Conservation (phyloP, 2,888 invertebrate species). For the Erannis defoliaria region DNA sequence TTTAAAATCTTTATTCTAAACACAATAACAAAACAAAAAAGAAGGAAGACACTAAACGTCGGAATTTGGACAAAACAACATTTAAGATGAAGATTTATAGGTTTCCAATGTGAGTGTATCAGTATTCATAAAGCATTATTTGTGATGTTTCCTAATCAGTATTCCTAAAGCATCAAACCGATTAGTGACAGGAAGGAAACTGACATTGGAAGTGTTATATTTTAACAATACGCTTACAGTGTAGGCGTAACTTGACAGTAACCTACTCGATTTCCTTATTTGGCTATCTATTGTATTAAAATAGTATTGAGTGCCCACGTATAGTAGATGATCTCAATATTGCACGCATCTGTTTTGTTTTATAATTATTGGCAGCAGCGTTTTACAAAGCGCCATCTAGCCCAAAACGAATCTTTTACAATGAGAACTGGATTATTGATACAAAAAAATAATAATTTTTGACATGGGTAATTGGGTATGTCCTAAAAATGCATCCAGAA, state of each 20-base stretch:
- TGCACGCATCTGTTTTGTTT: background rate
- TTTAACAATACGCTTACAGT: background rate
- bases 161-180: slow-evolving; percentile 1
- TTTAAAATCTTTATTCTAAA: slow-evolving; percentile 14
- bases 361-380: no score
- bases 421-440: no score
- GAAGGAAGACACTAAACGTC: slow-evolving; percentile 7
- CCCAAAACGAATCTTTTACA: no score
- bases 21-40: slow-evolving; percentile 8
- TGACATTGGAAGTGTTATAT: background rate
- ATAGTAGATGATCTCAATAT: background rate
- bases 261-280: slow-evolving; percentile 4
- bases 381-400: no score
- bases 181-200: slow-evolving; percentile 20
- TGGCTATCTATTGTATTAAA: slow-evolving; percentile 7
- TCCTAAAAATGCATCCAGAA: no score
- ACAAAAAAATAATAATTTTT: no score
- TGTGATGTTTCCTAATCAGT: background rate
- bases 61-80: slow-evolving; percentile 11
- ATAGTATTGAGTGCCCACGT: slow-evolving; percentile 1
- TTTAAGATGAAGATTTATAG: slow-evolving; percentile 15
- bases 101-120: slow-evolving; percentile 4
- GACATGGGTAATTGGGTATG: no score
- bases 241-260: slow-evolving; percentile 9
- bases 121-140: slow-evolving; percentile 4